Base-by-base conservation (phyloP, 2,797 vertebrate genomes). In the Aulostomus chinensis region DNA sequence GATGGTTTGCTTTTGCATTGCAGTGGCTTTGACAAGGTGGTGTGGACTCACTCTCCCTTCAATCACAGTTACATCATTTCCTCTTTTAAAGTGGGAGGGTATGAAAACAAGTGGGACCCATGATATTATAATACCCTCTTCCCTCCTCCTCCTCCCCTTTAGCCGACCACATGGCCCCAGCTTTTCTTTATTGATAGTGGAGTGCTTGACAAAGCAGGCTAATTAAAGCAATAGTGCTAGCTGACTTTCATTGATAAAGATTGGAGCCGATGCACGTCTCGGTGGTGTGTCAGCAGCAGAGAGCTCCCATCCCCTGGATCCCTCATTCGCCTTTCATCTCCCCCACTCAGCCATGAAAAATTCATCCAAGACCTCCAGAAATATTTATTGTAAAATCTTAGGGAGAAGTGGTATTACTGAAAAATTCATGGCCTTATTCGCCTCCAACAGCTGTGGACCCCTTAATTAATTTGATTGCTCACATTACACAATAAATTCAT, bases 401-500 rank as follows among this genome's bases (percentile, higher is more conserved):
- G 85, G 88, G 78, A 89, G 88, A 91, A 89, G 86, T 89, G 88
- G 89, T 91, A 73, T 78, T 76, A 68, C 86, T 92, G 75, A 91
- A 92, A 92, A 85, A 92, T 91, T 88, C 63, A 91, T 92, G 83
- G 72, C 88, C 66, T 88, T 84, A 85, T 90, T 91, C 92, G 85
- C 84, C 93, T 91, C 91, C 91, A 94, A 94, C 93, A 97, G 94
- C 94, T 96, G 93, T 92, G 91, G 89, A 95, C 92, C 92, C 89
- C 90, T 92, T 95, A 93, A 96, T 98, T 95, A 96, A 93, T 93
- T 92, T 95, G 93, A 96, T 95, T 94, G 93, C 92, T 86, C 87
- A 77, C 82, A 91, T 91, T 91, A 91, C 76, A 89, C 86, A 86
- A 89, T 91, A 89, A 83, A 91, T 86, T 78, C 24, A 76, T 88